A percentile compares a stretch with the other conserved stretches of the same genome.
Conservation (phyloP, 2,888 invertebrate species). For the Crossocerus cetratus region DNA sequence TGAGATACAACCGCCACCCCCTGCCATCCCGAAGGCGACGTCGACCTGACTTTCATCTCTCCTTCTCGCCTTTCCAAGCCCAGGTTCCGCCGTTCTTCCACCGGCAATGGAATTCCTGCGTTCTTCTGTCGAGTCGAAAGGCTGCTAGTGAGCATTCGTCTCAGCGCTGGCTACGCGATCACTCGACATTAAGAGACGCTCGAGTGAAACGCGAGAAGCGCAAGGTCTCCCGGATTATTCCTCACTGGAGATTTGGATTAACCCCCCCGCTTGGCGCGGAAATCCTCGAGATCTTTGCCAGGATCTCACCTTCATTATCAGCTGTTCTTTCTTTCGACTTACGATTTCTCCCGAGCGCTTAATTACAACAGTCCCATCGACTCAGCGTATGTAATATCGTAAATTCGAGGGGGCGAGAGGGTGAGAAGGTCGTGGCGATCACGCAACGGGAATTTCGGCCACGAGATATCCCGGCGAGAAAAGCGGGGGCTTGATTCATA, state of each 20-base stretch:
- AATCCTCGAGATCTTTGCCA: no score
- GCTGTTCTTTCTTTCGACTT: no score
- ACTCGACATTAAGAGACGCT: slow-evolving; percentile 36
- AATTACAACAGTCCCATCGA: no score
- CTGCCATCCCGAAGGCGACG: slow-evolving; percentile 8
- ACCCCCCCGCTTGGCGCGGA: no score
- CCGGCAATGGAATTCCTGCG: slow-evolving; percentile 39
- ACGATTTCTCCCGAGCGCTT: no score
- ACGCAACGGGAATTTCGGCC: neutral
- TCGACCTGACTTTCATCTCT: slow-evolving; percentile 13
- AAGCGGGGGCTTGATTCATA: neutral
- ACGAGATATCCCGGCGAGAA: neutral
- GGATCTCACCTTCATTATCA: no score
- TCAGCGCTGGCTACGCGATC: neutral
- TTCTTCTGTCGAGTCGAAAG: slow-evolving; percentile 31
- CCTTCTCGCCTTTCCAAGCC: slow-evolving; percentile 1
- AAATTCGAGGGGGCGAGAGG: no score
- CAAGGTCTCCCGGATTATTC: slow-evolving; percentile 14
- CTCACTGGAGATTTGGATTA: no score
- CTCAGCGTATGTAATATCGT: no score
- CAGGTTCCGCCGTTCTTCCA: slow-evolving; percentile 28
- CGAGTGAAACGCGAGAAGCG: slow-evolving; percentile 3
- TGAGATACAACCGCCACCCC: slow-evolving; percentile 52
- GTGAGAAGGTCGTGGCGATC: no score
- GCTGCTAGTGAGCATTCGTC: slow-evolving; percentile 30